Evolutionary conservation across 2,888 invertebrate species (phyloP).

Genomic region (Leptinotarsa juncta): DNA sequence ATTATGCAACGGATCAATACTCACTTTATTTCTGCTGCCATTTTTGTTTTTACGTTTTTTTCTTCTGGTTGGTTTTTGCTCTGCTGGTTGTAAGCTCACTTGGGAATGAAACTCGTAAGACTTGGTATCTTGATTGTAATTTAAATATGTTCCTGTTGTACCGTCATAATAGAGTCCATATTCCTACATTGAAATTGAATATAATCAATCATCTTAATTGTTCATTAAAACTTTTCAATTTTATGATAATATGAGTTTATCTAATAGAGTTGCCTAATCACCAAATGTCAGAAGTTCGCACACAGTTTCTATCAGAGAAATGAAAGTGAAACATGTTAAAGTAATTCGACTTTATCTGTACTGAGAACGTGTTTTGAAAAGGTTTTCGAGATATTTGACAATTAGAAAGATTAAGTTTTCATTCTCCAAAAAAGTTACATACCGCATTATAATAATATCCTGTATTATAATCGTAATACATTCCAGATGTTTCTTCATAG

Average conservation of each 20-base stretch:
- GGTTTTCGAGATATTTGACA: too few relatives aligned
- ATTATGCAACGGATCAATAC: not conserved
- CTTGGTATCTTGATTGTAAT: constrained; percentile 81
- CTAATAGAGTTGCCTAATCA: too few relatives aligned
- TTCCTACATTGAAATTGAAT: constrained; percentile 69
- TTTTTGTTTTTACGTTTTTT: constrained; percentile 47
- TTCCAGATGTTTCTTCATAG: constrained; percentile 86
- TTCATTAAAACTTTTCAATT: too few relatives aligned
- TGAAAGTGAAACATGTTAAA: too few relatives aligned
- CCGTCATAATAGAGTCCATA: constrained; percentile 91
- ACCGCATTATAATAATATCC: constrained; percentile 78
- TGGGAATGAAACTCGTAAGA: constrained; percentile 86
- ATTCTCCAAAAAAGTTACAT: not conserved
- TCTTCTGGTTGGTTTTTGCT: constrained; percentile 46
- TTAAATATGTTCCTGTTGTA: constrained; percentile 84
- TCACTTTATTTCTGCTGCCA: constrained; percentile 51
- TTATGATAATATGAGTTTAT: too few relatives aligned
- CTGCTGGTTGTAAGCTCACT: constrained; percentile 60
- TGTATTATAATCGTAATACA: constrained; percentile 89
- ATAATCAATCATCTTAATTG: too few relatives aligned
- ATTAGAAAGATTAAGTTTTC: too few relatives aligned
- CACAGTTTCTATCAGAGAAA: too few relatives aligned
- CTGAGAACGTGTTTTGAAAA: too few relatives aligned
- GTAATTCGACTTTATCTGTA: too few relatives aligned
- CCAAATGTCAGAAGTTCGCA: too few relatives aligned